Evolutionary conservation across 1,140 invertebrate genomes (phyloP).

Genomic region (Venustaconcha ellipsiformis): DNA sequence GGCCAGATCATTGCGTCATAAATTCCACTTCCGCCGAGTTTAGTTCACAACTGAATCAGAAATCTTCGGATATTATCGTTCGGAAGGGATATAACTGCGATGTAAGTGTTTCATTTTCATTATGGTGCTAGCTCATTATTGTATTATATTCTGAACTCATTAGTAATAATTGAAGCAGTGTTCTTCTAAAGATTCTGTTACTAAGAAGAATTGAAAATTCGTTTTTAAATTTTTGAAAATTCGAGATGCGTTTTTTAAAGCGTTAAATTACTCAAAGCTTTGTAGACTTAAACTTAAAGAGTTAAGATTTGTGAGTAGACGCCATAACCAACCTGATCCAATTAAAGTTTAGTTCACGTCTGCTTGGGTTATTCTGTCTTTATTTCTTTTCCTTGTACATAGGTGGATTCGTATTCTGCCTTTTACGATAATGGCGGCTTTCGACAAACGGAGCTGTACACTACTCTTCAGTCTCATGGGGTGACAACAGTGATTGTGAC

Average conservation of each 20-base stretch:
- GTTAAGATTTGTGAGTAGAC: not conserved
- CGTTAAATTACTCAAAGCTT: not conserved
- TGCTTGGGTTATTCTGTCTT: not conserved
- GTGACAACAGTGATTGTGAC: constrained; percentile 43
- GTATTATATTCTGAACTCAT: not conserved
- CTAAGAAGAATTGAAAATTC: not conserved
- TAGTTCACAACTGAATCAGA: constrained; percentile 13
- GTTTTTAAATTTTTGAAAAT: too few relatives aligned
- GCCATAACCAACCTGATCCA: not conserved
- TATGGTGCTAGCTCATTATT: not conserved
- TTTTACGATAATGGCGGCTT: constrained; percentile 54
- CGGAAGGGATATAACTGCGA: constrained; percentile 48
- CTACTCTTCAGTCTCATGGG: constrained; percentile 18
- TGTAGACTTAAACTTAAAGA: not conserved
- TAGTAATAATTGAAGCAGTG: not conserved
- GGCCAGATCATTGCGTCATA: constrained; percentile 60
- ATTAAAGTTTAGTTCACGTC: not conserved
- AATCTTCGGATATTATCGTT: constrained; percentile 38
- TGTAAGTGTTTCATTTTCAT: constrained; percentile 22
- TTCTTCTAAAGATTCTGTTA: not conserved
- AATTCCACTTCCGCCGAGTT: constrained; percentile 45
- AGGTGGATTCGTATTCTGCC: constrained; percentile 58
- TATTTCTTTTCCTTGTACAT: not conserved
- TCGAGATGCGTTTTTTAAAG: not conserved
- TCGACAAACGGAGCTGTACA: constrained; percentile 41